phyloP scores from a whole-genome alignment of 1,140 invertebrate genomes.

The Drosophila kikkawai region DNA sequence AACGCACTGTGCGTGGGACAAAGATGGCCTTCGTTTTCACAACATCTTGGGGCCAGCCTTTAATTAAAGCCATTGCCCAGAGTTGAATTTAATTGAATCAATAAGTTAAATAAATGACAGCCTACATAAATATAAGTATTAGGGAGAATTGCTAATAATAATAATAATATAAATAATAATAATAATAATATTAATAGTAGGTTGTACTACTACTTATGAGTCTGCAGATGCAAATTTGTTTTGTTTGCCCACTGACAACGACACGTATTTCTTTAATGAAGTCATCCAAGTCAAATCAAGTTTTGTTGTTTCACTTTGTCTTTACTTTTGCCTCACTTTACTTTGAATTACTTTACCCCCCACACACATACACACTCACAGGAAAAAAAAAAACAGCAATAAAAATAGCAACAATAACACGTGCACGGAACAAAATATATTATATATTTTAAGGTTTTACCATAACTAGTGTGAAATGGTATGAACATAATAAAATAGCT shows the following conservation, averaged over 20 bases:
- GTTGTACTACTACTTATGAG: not conserved
- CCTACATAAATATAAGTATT: slow-evolving; percentile 2
- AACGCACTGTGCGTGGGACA: slow-evolving; percentile 47
- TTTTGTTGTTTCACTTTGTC: slow-evolving; percentile 56
- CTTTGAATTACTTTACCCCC: slow-evolving; percentile 37
- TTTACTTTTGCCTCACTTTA: slow-evolving; percentile 30
- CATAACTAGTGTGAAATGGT: not conserved
- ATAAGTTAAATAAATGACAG: slow-evolving; percentile 57
- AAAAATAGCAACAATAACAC: slow-evolving; percentile 12
- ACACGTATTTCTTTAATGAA: slow-evolving; percentile 64
- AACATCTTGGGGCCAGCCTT: slow-evolving; percentile 38
- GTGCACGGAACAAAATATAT: slow-evolving; percentile 7
- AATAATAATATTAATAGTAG: not conserved
- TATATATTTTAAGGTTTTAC: not conserved
- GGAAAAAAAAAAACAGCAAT: not conserved
- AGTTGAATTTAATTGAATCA: slow-evolving; percentile 72
- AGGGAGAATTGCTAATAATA: not conserved
- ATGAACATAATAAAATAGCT: not conserved
- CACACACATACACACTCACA: slow-evolving; percentile 2
- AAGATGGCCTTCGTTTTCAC: slow-evolving; percentile 41
- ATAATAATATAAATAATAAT: slow-evolving; percentile 2
- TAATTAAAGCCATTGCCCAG: slow-evolving; percentile 70
- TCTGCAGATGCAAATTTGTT: slow-evolving; percentile 28
- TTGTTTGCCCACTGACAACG: slow-evolving; percentile 20
- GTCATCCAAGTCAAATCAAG: slow-evolving; percentile 71